Percentiles rank a stretch among this genome's conserved stretches.
phyloP scores from a whole-genome alignment of 2,113 vertebrate species.

The Heloderma charlesbogerti region DNA sequence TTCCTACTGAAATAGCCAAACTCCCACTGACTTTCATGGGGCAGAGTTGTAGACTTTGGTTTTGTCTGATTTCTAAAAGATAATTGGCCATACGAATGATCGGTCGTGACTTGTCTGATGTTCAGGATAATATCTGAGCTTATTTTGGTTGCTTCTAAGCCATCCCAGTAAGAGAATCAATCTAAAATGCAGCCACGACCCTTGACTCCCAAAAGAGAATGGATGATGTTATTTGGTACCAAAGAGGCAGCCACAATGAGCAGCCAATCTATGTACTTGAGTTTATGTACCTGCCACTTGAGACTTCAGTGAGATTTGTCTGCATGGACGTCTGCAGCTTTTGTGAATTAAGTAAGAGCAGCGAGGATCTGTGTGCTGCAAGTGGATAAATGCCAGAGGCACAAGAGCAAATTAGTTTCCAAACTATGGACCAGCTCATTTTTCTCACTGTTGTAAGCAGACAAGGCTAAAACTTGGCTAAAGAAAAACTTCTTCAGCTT shows the following conservation, averaged over 20 bases:
- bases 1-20: background rate
- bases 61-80: background rate
- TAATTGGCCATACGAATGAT: background rate
- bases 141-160: background rate
- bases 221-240: background rate
- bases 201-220: background rate
- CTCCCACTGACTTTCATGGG: background rate
- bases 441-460: background rate
- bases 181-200: background rate
- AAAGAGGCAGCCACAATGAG: background rate
- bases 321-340: background rate
- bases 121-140: background rate
- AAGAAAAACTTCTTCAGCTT: background rate
- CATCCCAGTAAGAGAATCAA: background rate
- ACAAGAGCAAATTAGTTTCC: background rate
- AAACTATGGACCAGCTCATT: background rate
- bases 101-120: background rate
- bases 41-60: background rate
- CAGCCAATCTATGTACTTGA: background rate
- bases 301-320: background rate
- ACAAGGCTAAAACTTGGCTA: background rate
- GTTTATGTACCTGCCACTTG: background rate
- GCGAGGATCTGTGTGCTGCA: background rate
- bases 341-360: slow-evolving; percentile 1
- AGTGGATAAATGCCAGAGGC: background rate